phyloP scores from a whole-genome alignment of 2,888 invertebrate genomes.

The Hirtodrosophila cameraria region DNA sequence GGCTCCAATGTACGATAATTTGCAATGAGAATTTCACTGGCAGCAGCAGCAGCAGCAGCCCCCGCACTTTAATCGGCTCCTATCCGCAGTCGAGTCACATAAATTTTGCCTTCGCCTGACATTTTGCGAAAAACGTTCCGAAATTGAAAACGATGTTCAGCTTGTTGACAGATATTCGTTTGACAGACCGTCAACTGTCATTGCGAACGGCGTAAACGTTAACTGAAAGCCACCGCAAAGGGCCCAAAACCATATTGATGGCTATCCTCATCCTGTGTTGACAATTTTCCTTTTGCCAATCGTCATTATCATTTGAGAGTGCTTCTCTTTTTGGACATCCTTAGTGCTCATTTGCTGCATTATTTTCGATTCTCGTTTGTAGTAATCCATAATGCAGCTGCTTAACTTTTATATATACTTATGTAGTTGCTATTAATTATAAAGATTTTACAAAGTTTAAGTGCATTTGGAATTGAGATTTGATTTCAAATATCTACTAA shows the following conservation, averaged over 20 bases:
- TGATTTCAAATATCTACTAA: no score
- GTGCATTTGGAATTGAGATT: neutral
- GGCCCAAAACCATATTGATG: conserved; percentile 29
- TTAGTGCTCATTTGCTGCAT: conserved; percentile 49
- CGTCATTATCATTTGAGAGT: conserved; percentile 39
- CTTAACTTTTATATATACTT: conserved; percentile 24
- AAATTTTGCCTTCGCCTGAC: conserved; percentile 61
- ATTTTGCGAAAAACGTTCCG: conserved; percentile 62
- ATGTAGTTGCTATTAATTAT: neutral
- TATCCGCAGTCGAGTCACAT: conserved; percentile 40
- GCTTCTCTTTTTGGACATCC: conserved; percentile 28
- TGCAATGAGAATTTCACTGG: conserved; percentile 61
- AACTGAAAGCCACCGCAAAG: conserved; percentile 38
- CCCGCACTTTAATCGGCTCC: conserved; percentile 44
- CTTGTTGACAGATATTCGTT: conserved; percentile 78
- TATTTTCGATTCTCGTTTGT: conserved; percentile 19
- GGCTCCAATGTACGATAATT: conserved; percentile 72
- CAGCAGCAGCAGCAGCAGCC: no score
- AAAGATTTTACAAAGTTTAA: neutral
- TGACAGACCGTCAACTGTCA: conserved; percentile 79
- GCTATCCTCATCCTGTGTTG: conserved; percentile 17
- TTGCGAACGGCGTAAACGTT: conserved; percentile 43
- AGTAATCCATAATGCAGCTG: conserved; percentile 35
- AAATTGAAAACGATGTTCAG: conserved; percentile 78
- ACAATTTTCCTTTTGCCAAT: conserved; percentile 35